These are phyloP conservation scores for Pseudomyrmex concolor DNA, from an alignment of 1,140 invertebrate species.

Conservation along the genomic window DNA sequence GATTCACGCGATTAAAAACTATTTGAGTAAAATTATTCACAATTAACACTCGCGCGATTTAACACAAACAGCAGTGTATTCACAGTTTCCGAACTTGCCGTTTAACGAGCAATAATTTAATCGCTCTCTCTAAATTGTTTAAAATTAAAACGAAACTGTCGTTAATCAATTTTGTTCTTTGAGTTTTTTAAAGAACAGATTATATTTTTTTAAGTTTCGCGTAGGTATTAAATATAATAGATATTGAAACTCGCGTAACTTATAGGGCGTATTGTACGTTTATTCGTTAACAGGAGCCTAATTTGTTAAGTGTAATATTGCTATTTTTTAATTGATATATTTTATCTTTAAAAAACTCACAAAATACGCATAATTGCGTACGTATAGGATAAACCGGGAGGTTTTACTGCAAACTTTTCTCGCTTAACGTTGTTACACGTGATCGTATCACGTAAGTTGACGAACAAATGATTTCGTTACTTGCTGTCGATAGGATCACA, in stretches of 20 bases:
- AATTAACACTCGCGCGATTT: constrained; percentile 1
- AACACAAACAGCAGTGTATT: background rate
- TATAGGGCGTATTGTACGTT: background rate
- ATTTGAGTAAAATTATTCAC: constrained; percentile 5
- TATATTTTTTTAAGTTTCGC: background rate
- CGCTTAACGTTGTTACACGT: constrained; percentile 1
- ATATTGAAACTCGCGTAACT: background rate
- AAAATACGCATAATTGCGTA: background rate
- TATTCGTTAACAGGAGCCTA: constrained; percentile 31
- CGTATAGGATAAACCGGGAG: background rate
- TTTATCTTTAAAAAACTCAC: background rate
- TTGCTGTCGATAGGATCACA: background rate
- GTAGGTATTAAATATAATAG: background rate
- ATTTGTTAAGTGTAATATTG: constrained; percentile 28
- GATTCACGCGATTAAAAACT: background rate
- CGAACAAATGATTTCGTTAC: constrained; percentile 8
- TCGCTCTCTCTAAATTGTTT: background rate
- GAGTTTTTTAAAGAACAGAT: background rate
- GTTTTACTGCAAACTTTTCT: background rate
- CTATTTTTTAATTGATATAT: background rate
- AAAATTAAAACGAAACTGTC: background rate
- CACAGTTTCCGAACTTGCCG: background rate
- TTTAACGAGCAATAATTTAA: background rate
- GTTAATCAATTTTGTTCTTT: constrained; percentile 10
- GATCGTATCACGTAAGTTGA: constrained; percentile 17